phyloP scores from a whole-genome alignment of 2,888 invertebrate species.

The Sericinus montela region DNA sequence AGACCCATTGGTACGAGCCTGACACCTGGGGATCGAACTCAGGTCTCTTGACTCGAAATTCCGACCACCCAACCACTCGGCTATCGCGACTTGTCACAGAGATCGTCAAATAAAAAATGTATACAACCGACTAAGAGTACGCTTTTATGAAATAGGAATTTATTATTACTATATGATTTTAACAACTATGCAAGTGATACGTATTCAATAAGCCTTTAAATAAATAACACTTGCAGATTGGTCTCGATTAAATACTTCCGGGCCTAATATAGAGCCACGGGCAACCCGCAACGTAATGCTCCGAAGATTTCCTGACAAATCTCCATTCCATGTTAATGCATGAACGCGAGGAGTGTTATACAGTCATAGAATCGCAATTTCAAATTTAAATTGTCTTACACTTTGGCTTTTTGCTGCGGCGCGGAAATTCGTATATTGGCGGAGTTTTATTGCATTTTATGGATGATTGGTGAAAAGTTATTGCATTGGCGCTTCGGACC shows the following conservation, averaged over 20 bases:
- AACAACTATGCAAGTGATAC: too few species aligned
- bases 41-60: too few species aligned
- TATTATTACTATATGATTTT: too few species aligned
- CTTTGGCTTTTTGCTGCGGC: not conserved
- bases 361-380: constrained; percentile 1
- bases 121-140: too few species aligned
- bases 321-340: constrained; percentile 8
- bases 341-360: not conserved
- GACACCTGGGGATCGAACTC: too few species aligned
- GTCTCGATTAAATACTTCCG: not conserved
- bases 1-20: too few species aligned
- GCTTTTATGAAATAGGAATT: too few species aligned
- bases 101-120: too few species aligned
- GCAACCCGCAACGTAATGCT: constrained; percentile 4
- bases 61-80: too few species aligned
- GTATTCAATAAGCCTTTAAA: too few species aligned
- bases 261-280: not conserved
- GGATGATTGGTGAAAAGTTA: constrained; percentile 3
- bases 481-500: not conserved
- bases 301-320: constrained; percentile 11
- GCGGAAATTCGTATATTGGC: not conserved
- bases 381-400: constrained; percentile 5
- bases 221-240: too few species aligned
- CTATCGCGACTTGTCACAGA: too few species aligned
- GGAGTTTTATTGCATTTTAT: constrained; percentile 1